A percentile compares a stretch with the other conserved stretches of the same genome.
phyloP scores from a whole-genome alignment of 2,113 vertebrate genomes.

The Campylorhamphus procurvoides region DNA sequence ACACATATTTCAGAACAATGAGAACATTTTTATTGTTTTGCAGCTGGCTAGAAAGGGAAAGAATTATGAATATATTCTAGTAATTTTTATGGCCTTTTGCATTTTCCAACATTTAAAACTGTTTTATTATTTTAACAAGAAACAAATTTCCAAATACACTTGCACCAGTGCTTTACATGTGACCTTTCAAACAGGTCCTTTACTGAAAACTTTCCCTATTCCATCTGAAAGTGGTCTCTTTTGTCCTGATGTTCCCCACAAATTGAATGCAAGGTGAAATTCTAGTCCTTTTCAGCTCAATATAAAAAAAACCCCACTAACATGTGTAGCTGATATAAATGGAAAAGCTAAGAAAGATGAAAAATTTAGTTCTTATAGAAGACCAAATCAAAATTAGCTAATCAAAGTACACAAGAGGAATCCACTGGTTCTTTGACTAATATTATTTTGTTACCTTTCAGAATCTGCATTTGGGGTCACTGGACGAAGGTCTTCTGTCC shows the following conservation, averaged over 20 bases:
- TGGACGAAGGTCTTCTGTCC: neutral
- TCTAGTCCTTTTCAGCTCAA: neutral
- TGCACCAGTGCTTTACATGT: neutral
- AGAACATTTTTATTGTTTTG: conserved; percentile 19
- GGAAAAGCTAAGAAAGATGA: neutral
- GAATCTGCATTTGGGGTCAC: neutral
- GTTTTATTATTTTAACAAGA: neutral
- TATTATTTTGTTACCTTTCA: neutral
- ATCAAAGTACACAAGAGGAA: neutral
- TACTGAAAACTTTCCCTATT: neutral
- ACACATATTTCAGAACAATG: conserved; percentile 17
- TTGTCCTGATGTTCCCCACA: neutral
- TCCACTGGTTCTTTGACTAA: neutral
- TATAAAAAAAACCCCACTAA: neutral
- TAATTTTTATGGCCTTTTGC: neutral
- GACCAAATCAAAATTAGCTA: neutral
- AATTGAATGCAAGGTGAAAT: neutral
- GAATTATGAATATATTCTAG: neutral
- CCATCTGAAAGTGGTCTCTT: neutral
- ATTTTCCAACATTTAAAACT: neutral
- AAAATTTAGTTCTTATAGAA: neutral
- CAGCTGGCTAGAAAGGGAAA: neutral
- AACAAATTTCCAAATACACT: neutral
- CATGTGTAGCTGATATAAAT: neutral
- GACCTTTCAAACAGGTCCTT: neutral